Base-by-base conservation (phyloP, 2,113 vertebrate genomes). In the Anoplopoma fimbria region DNA sequence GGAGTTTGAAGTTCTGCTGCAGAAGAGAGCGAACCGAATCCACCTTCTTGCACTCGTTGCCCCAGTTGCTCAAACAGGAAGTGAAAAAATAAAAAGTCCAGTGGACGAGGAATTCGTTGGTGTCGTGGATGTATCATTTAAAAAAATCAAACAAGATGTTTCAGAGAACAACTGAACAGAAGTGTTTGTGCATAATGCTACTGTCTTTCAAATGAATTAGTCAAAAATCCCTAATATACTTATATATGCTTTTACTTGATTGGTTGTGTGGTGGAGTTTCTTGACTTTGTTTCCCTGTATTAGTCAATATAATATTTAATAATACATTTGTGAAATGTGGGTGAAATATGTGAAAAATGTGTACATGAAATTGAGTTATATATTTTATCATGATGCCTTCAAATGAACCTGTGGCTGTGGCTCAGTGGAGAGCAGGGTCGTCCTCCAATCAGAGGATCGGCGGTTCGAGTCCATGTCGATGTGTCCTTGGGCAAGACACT, bases 51-150 rank as follows among this genome's bases (percentile, higher is more conserved):
- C 63, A 76, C 57, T 82, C 45, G 53, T 89, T 86, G 69, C 17
- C 69, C n/a, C 34, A 29, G 19, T 65, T 19, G 42, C 27, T 76
- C 53, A 77, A 79, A 91, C n/a, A 80, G 64, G 53, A 86, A 72
- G 74, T 75, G 65, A 85, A 61, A 84, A 65, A 53, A 23, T 69
- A 33, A 87, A 47, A 58, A 69, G 25, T 25, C 15, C 1, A 10
- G 36, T 33, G 55, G 49, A 63, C 12, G n/a, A 65, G 21, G 67
- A 31, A 77, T 64, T 53, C 0, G 0, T 67, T 76, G 25, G n/a
- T 47, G 55, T 64, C 38, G 51, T 33, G 23, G 33, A 55, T 64
- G 9, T 36, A 67, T 51, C 74, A 70, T 79, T 69, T 69, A 79
- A 57, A 9, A n/a, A 9, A 42, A 62, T 23, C 8, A 62, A 70